Evolutionary conservation across 2,113 vertebrate genomes (phyloP).

Genomic region (Hassar affinis): DNA sequence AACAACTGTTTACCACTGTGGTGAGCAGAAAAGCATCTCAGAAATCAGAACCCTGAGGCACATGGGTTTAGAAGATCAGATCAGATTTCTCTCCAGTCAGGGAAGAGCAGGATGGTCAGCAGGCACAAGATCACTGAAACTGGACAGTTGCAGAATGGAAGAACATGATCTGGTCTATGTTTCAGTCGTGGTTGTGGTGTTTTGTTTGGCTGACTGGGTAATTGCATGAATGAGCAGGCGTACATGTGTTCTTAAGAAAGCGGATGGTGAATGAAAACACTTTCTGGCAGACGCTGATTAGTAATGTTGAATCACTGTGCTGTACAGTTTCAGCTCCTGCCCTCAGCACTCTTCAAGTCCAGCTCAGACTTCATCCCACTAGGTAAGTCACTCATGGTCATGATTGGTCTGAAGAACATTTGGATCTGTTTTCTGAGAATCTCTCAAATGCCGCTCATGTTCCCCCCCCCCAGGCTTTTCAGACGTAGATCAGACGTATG

Average conservation of each 20-base stretch:
- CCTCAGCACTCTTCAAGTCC: conserved; percentile 94
- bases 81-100: not conserved
- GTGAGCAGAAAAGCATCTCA: not conserved
- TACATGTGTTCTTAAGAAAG: not conserved
- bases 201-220: not conserved
- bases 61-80: not conserved
- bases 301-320: conserved; percentile 51
- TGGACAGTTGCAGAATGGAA: not conserved
- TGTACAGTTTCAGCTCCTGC: conserved; percentile 91
- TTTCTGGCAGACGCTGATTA: conserved; percentile 1
- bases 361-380: conserved; percentile 94
- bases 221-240: not conserved
- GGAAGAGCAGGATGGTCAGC: not conserved
- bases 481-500: conserved; percentile 94
- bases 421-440: too few relatives aligned
- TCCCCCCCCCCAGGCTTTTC: conserved; percentile 82
- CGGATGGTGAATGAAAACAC: not conserved
- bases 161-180: not conserved
- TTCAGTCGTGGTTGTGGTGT: not conserved
- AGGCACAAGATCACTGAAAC: not conserved
- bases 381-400: conserved; percentile 74
- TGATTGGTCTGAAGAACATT: not conserved
- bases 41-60: not conserved
- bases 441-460: not conserved
- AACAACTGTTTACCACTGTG: not conserved